Conservation (phyloP, 2,888 invertebrate genomes). For the Limnephilus lunatus region DNA sequence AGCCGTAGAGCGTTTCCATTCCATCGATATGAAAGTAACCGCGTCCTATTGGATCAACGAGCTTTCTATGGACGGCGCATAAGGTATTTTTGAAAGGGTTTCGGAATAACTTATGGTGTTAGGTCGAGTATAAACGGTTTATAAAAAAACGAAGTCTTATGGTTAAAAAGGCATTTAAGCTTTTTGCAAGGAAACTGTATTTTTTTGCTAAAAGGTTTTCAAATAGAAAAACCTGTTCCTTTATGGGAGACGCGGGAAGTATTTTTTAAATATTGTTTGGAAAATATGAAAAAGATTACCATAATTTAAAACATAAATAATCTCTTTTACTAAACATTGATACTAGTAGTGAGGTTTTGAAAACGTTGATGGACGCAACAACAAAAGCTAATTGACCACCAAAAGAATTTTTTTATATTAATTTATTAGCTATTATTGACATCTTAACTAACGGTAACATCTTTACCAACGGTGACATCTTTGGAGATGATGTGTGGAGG, state of each 20-base stretch:
- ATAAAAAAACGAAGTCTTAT: slow-evolving; percentile 2
- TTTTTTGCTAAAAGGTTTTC: background rate
- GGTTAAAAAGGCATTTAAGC: background rate
- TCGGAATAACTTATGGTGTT: background rate
- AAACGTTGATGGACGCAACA: too few relatives aligned
- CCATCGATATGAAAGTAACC: background rate
- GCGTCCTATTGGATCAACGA: background rate
- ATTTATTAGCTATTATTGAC: too few relatives aligned
- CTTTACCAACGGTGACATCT: too few relatives aligned
- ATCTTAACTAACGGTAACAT: too few relatives aligned
- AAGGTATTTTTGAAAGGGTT: slow-evolving; percentile 2
- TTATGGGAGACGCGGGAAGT: background rate
- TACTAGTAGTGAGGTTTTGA: too few relatives aligned
- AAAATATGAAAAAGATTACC: background rate
- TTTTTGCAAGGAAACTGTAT: background rate
- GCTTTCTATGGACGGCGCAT: slow-evolving; percentile 2
- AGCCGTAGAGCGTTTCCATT: background rate
- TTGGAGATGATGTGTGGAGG: too few relatives aligned
- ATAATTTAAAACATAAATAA: background rate
- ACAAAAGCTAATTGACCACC: too few relatives aligned
- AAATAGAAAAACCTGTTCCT: background rate
- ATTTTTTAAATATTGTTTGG: background rate
- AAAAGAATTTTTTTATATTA: too few relatives aligned
- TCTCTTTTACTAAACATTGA: too few relatives aligned
- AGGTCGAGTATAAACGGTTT: slow-evolving; percentile 2